Evolutionary conservation across 1,140 invertebrate species (phyloP), one percentile per base, ranked within the genome.

Genomic region (Drosophila nigrodunni): DNA sequence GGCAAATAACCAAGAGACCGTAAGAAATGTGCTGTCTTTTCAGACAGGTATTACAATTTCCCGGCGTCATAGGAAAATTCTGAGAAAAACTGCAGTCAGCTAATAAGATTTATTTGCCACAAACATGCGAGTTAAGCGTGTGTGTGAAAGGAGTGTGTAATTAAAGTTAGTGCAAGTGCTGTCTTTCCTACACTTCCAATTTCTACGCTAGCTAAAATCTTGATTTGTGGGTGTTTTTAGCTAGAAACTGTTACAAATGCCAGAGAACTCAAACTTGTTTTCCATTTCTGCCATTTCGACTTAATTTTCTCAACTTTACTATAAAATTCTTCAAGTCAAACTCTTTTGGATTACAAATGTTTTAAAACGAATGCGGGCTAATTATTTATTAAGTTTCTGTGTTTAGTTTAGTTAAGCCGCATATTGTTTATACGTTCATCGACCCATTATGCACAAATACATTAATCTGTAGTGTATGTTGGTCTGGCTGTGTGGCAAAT

Each of bases 41-140:
- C 47, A 70, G 46, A 78, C 52, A 66, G 61, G n/a, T 73, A 69
- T 79, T 69, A 59, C 41, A 76, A 60, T 77, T 82, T 65, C 41
- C 47, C 59, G 46, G 30, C 37, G 43, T 46, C 57, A 44, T 41
- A 37, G 44, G 61, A 64, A 62, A 54, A 72, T 75, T 69, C 46
- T 50, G 66, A 67, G 66, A 79, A 76, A 65, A 59, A 55, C 25
- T 66, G 64, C 68, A 50, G 46, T n/a, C 37, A 34, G 66, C 47
- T 83, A 77, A 73, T 52, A 71, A 64, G 74, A 74, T 74, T 68
- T 77, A 74, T 65, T 57, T 43, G 35, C 57, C 57, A 34, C 18
- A 30, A 15, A 47, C 67, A 82, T 62, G 79, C 67, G 34, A 34
- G 30, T n/a, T 46, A 2, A 37, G 44, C 6, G 25, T 30, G 25